A percentile compares a stretch with the other conserved stretches of the same genome.
Conservation (phyloP, 2,113 vertebrate genomes). For the Antechinus flavipes region DNA sequence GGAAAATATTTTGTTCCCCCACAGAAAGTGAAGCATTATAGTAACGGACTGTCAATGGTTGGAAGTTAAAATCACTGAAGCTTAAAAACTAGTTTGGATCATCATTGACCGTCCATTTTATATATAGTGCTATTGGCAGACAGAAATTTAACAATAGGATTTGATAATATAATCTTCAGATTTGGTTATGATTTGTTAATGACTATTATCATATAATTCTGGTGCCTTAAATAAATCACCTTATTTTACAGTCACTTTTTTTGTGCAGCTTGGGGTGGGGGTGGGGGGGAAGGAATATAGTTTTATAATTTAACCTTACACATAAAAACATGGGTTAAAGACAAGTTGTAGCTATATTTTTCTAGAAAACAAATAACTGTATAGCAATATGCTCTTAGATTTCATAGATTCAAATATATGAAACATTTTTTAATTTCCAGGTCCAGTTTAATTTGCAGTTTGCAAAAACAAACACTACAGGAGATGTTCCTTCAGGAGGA, state of each 20-base stretch:
- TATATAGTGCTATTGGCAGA: background rate
- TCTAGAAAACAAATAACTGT: background rate
- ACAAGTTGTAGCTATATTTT: background rate
- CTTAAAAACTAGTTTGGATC: background rate
- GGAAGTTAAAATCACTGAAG: background rate
- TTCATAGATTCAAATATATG: background rate
- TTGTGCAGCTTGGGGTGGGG: background rate
- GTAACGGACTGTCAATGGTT: background rate
- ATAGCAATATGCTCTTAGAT: background rate
- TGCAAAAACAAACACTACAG: conserved; percentile 74
- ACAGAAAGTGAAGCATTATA: background rate
- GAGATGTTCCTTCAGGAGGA: conserved; percentile 69
- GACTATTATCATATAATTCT: background rate
- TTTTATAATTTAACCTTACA: conserved; percentile 3
- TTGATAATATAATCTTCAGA: background rate
- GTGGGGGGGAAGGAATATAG: background rate
- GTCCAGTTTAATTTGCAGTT: conserved; percentile 88
- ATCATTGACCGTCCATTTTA: background rate
- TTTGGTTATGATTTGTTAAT: background rate
- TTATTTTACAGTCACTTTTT: background rate
- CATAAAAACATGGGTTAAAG: conserved; percentile 12
- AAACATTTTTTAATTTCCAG: conserved; percentile 77
- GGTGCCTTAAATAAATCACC: background rate
- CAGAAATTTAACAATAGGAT: background rate
- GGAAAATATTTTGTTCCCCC: background rate